Evolutionary conservation across 1,140 invertebrate genomes (phyloP), one percentile per base, ranked within the genome.

Genomic region (Heliconius congener): DNA sequence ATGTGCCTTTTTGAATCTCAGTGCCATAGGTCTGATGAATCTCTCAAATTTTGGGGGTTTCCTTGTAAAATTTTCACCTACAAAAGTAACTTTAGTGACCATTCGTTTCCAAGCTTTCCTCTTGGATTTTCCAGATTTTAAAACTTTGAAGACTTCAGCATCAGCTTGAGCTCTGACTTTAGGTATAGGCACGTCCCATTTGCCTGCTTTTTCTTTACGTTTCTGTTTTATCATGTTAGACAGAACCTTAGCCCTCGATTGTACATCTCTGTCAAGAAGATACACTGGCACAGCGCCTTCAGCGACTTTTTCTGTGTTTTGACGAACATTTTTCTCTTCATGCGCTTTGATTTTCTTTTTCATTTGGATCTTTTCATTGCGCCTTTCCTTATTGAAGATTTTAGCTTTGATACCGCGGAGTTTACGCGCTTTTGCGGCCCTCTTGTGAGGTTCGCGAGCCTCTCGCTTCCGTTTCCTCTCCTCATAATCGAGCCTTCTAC

Each of bases 211-310:
- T 94, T 99, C 99, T 95, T 99, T 99, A 2, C 99, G 96, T 94
- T 99, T 99, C 93, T 99, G 99, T 95, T 99, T 99, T 78, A 99
- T 99, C 97, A 99, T 99, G 91, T 99, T 99, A 0, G 99, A 99
- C 0, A 99, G 95, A 27, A 99, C 97, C 95, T 99, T 99, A 5
- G 99, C 98, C 73, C 97, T 96, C 5, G 97, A 97, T 84, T 99
- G 98, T n/a, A 98, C 96, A 95, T 99, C 98, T 95, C 99, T 96
- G 95, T 99, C 99, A 55, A 99, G 95, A 8, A 99, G 95, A 94
- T 99, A 99, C 0, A 98, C 98, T 0, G 99, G 99, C 16, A 99
- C 91, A 1, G 99, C 99, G 79, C 98, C 99, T 89, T 99, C 97
- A 3, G 97, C 95, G 0, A 97, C 96, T 78, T 97, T 96, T 83